These are phyloP conservation scores for Corythornis madagascariensis DNA, from an alignment of 2,113 vertebrate species.

Conservation along the genomic window DNA sequence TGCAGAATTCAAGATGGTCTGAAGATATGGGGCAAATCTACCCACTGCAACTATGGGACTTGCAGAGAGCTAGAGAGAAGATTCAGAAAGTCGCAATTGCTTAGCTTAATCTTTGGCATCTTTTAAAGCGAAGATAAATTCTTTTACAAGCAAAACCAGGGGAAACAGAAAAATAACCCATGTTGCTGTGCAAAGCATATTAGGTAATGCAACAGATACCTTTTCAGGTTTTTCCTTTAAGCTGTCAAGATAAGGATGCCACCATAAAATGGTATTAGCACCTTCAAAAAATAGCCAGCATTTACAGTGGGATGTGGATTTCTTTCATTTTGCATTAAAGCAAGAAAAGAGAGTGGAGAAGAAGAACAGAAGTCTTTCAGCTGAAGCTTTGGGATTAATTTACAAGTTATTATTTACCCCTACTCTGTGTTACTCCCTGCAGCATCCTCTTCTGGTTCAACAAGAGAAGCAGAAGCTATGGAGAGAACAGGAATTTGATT, in stretches of 20 bases:
- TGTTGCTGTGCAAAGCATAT: not conserved
- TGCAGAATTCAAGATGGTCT: not conserved
- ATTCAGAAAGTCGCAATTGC: not conserved
- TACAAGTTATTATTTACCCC: not conserved
- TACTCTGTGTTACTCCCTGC: not conserved
- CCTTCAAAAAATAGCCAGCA: not conserved
- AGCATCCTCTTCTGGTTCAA: not conserved
- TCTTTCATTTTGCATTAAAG: not conserved
- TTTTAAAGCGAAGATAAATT: not conserved
- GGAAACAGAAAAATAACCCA: not conserved
- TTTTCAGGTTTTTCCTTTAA: not conserved
- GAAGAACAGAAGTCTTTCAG: too few relatives aligned
- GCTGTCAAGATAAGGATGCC: not conserved
- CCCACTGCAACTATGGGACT: not conserved
- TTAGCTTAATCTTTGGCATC: not conserved
- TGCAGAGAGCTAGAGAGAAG: not conserved
- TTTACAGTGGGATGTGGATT: not conserved
- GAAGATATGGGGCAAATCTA: not conserved
- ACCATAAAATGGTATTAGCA: not conserved
- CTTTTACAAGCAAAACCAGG: not conserved
- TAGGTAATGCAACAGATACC: not conserved
- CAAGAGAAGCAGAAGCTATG: not conserved
- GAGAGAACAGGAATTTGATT: not conserved
- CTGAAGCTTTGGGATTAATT: not conserved
- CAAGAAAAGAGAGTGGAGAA: not conserved